Evolutionary conservation across 2,113 vertebrate genomes (phyloP).

Genomic region (Geothlypis trichas): DNA sequence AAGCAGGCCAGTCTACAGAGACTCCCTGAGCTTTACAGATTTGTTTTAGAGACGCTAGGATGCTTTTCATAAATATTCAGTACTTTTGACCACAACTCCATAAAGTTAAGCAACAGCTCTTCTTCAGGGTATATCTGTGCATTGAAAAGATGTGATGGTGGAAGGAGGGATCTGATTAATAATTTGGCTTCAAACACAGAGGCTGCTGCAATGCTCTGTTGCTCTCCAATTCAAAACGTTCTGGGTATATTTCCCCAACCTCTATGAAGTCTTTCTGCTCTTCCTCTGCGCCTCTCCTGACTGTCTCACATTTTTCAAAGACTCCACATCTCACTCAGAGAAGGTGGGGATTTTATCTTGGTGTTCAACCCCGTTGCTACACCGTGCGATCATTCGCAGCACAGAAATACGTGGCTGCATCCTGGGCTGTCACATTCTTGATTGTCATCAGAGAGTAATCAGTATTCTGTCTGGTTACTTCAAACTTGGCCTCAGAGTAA

Average conservation of each 20-base stretch:
- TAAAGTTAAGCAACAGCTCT: neutral
- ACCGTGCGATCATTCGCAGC: neutral
- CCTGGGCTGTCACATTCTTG: neutral
- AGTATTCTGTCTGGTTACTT: neutral
- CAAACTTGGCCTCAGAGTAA: constrained; percentile 2
- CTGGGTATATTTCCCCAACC: neutral
- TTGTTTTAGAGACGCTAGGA: neutral
- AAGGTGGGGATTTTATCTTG: neutral
- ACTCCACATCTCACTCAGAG: neutral
- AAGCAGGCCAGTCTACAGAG: neutral
- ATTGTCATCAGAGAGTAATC: neutral
- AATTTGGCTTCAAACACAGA: neutral
- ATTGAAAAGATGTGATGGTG: neutral
- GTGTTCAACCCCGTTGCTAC: neutral
- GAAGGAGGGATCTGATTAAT: neutral
- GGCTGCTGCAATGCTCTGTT: neutral
- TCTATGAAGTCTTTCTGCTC: neutral
- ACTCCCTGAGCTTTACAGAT: neutral
- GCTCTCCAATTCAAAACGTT: neutral
- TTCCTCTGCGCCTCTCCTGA: neutral
- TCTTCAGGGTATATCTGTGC: neutral
- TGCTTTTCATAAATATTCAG: neutral
- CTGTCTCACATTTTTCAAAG: neutral
- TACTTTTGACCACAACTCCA: neutral
- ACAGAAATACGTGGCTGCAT: neutral